Evolutionary conservation across 2,113 vertebrate species (phyloP).

Genomic region (Meles meles): DNA sequence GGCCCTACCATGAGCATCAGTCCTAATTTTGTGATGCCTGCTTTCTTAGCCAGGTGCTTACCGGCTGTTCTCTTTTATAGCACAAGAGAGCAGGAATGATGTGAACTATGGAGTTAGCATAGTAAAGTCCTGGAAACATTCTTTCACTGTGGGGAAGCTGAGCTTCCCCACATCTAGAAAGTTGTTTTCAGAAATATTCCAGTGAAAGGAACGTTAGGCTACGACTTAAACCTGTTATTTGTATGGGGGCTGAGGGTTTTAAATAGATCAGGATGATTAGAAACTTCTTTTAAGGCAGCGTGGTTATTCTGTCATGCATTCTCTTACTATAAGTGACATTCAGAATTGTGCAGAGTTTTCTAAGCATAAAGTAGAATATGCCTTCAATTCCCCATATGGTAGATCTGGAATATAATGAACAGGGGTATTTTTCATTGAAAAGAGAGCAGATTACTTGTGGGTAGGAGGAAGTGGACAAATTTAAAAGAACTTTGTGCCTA

Average conservation of each 20-base stretch:
- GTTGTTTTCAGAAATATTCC: background rate
- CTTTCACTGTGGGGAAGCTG: background rate
- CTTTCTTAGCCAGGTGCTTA: background rate
- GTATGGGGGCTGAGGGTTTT: background rate
- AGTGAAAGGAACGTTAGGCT: background rate
- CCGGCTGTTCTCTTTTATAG: background rate
- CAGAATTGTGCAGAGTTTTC: background rate
- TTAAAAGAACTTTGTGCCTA: background rate
- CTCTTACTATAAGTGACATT: background rate
- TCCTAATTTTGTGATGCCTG: background rate
- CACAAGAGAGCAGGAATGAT: background rate
- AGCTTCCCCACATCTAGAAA: background rate
- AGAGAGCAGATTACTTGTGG: background rate
- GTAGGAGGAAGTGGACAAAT: background rate
- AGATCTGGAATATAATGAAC: background rate
- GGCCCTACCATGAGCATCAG: background rate
- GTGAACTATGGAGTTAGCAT: background rate
- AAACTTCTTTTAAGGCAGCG: background rate
- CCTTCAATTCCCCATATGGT: background rate
- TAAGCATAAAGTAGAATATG: background rate
- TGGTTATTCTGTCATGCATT: background rate
- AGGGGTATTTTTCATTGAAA: background rate
- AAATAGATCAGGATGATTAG: background rate
- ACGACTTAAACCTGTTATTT: background rate
- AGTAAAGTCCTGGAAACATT: background rate